Evolutionary conservation across 1,140 invertebrate genomes (phyloP), one percentile per base, ranked within the genome.

Genomic region (Holcopasites calliopsidis): DNA sequence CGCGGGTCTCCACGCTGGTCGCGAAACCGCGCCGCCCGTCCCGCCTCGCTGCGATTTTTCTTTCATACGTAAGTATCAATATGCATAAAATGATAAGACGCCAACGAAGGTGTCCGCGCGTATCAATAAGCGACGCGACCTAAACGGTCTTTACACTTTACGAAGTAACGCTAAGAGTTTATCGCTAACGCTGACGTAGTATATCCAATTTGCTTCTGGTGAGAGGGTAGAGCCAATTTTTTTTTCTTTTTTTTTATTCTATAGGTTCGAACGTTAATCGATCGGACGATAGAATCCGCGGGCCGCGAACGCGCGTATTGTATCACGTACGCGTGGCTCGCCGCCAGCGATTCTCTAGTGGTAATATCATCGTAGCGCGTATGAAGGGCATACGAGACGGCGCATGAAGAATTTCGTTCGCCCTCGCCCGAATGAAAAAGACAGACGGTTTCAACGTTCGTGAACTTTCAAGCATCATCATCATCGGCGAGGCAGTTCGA

Each of bases 141-240:
- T 75, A 61, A 85, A 75, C 62, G 50, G 40, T 70, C 18, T 79
- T 76, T 77, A 81, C 77, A 82, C n/a, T 72, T 79, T 85, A 86
- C 79, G 80, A 76, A 85, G 76, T 69, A 77, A n/a, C 79, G 66
- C 66, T 85, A 88, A 85, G 87, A 83, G 87, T 85, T 87, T 85
- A 79, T 82, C 78, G 82, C 83, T 85, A 89, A 88, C 82, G 86
- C 84, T 84, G 83, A 85, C 73, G 77, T 87, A 88, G 86, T 87
- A 85, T 89, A 90, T 87, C 82, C 88, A 87, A 88, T 78, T 79
- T 88, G 89, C 88, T 90, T 90, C 76, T 88, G 89, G 89, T 90
- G 88, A 89, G 89, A 89, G 89, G 87, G 88, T 91, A 89, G 86
- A 89, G 85, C 79, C 86, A 90, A 90, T 88, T 90, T 76, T 83